Conservation (phyloP, 2,888 invertebrate species). For the Onthophagus sagittarius region DNA sequence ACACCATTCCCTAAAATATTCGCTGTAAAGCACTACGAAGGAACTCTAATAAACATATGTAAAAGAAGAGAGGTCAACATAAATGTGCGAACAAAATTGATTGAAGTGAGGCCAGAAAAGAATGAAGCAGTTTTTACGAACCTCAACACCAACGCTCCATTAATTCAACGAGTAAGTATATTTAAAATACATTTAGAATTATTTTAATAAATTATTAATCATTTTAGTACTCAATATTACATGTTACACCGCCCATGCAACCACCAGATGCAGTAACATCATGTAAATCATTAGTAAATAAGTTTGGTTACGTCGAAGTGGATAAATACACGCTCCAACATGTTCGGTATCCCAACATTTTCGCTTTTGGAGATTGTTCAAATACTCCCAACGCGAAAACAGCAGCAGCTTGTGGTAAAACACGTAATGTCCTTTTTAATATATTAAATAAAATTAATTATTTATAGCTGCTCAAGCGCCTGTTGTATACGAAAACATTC, state of each 20-base stretch:
- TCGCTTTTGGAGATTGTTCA: constrained; percentile 91
- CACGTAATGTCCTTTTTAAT: not conserved
- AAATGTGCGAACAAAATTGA: constrained; percentile 69
- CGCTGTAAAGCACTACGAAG: constrained; percentile 91
- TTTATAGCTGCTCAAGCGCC: constrained; percentile 76
- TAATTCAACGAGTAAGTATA: constrained; percentile 29
- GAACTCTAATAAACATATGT: constrained; percentile 72
- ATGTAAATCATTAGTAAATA: constrained; percentile 62
- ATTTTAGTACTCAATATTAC: constrained; percentile 74
- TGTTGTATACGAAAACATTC: constrained; percentile 72
- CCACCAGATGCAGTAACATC: constrained; percentile 63
- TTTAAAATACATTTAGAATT: not conserved
- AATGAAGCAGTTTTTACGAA: constrained; percentile 78
- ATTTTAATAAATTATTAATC: constrained; percentile 12
- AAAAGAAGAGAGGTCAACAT: constrained; percentile 72
- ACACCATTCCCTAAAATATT: constrained; percentile 87
- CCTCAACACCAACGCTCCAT: constrained; percentile 52
- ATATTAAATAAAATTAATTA: constrained; percentile 1
- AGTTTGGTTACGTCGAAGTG: constrained; percentile 74
- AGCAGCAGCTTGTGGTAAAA: constrained; percentile 85
- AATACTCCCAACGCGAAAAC: constrained; percentile 95
- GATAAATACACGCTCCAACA: constrained; percentile 81
- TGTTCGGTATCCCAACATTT: constrained; percentile 75
- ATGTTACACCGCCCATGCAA: constrained; percentile 87
- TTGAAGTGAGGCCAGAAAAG: constrained; percentile 65